These are phyloP conservation scores for Fratercula arctica DNA, from an alignment of 2,797 vertebrate species.

Conservation along the genomic window DNA sequence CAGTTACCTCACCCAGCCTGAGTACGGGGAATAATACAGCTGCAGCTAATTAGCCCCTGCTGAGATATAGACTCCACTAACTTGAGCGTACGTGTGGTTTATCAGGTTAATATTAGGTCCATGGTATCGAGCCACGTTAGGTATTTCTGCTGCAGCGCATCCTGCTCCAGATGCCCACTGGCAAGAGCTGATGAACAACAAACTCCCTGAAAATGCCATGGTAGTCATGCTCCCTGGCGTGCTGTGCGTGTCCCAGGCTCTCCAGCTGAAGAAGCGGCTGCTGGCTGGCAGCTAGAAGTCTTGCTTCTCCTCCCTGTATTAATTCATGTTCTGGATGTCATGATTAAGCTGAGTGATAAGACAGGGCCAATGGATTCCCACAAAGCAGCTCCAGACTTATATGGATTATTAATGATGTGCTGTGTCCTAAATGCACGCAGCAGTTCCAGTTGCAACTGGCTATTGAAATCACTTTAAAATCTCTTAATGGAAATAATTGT, in stretches of 20 bases:
- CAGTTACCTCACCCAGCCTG: not conserved
- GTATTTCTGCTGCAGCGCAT: not conserved
- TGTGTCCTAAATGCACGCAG: not conserved
- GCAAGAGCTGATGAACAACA: not conserved
- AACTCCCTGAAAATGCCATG: not conserved
- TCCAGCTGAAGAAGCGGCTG: not conserved
- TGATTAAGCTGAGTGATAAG: not conserved
- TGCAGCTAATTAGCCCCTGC: not conserved
- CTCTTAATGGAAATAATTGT: slow-evolving; percentile 34
- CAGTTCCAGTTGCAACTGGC: not conserved
- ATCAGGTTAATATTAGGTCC: not conserved
- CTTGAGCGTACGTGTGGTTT: not conserved
- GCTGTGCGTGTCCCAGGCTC: not conserved
- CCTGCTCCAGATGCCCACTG: not conserved
- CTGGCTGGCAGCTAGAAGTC: not conserved
- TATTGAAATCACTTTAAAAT: not conserved
- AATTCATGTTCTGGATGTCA: not conserved
- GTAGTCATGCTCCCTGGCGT: not conserved
- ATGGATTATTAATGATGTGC: not conserved
- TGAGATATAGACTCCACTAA: not conserved
- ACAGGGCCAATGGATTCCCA: not conserved
- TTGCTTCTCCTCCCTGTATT: not conserved
- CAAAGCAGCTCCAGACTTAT: not conserved
- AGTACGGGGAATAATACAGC: fast-evolving
- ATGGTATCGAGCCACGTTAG: not conserved